These are phyloP conservation scores for Lerema accius DNA, from an alignment of 1,140 invertebrate genomes.

Conservation along the genomic window DNA sequence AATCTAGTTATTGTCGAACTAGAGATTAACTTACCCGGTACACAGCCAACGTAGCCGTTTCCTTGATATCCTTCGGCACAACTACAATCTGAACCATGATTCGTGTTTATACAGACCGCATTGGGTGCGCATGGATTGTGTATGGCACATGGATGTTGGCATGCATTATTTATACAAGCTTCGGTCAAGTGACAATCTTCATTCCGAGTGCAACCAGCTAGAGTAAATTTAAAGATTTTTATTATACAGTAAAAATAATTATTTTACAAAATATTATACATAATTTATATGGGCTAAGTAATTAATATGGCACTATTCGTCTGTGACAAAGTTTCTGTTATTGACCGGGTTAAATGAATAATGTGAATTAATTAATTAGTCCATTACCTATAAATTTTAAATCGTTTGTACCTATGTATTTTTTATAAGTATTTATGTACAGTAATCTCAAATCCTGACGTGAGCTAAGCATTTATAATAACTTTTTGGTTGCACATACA, in stretches of 20 bases:
- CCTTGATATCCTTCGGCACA: slow-evolving; percentile 93
- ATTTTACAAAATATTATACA: slow-evolving; percentile 34
- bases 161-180: slow-evolving; percentile 91
- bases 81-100: slow-evolving; percentile 92
- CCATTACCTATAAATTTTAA: too few relatives aligned
- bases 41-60: slow-evolving; percentile 91
- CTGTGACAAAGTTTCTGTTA: too few relatives aligned
- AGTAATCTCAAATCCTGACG: too few relatives aligned
- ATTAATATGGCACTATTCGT: too few relatives aligned
- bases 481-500: too few relatives aligned
- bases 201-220: slow-evolving; percentile 92
- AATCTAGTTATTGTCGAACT: not conserved
- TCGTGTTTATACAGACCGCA: slow-evolving; percentile 94
- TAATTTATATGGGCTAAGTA: too few relatives aligned
- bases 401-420: too few relatives aligned
- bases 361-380: too few relatives aligned
- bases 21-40: slow-evolving; percentile 85
- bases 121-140: slow-evolving; percentile 92
- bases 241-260: slow-evolving; percentile 40
- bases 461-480: too few relatives aligned
- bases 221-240: slow-evolving; percentile 71
- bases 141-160: slow-evolving; percentile 91
- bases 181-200: slow-evolving; percentile 91
- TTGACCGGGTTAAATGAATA: too few relatives aligned
- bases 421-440: too few relatives aligned